Evolutionary conservation across 2,797 vertebrate species (phyloP).

Genomic region (Knipowitschia caucasica): DNA sequence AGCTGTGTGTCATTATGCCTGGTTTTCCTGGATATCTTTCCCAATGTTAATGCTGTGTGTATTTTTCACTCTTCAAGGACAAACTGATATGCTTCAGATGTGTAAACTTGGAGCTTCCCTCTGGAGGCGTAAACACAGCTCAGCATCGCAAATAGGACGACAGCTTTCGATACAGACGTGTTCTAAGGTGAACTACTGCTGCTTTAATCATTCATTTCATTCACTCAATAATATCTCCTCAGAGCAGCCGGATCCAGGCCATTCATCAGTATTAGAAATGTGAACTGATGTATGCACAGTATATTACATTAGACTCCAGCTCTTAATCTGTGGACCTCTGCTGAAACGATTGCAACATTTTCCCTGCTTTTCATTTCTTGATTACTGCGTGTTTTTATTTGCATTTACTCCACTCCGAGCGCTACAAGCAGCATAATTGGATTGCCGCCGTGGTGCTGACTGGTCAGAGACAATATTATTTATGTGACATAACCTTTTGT

Average conservation of each 20-base stretch:
- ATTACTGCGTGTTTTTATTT: background rate
- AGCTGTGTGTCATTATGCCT: conserved; percentile 5
- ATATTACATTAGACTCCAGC: background rate
- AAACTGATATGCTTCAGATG: background rate
- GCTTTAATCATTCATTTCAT: conserved; percentile 10
- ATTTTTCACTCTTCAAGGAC: conserved; percentile 13
- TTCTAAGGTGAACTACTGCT: background rate
- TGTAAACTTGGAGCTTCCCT: background rate
- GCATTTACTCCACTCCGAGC: background rate
- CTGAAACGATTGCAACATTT: conserved; percentile 20
- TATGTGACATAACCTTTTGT: background rate
- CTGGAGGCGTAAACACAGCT: background rate
- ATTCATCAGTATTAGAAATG: conserved; percentile 37
- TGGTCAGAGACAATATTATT: background rate
- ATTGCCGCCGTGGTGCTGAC: background rate
- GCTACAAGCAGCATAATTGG: background rate
- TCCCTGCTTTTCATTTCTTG: background rate
- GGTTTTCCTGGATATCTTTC: conserved; percentile 12
- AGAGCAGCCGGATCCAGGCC: conserved; percentile 42
- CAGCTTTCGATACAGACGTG: background rate
- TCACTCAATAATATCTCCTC: conserved; percentile 28
- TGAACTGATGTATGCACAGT: conserved; percentile 23
- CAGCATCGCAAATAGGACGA: background rate
- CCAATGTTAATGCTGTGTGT: conserved; percentile 2
- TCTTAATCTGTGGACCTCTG: conserved; percentile 20